Conservation (phyloP, 2,113 vertebrate genomes). For the Hepsetus odoe region DNA sequence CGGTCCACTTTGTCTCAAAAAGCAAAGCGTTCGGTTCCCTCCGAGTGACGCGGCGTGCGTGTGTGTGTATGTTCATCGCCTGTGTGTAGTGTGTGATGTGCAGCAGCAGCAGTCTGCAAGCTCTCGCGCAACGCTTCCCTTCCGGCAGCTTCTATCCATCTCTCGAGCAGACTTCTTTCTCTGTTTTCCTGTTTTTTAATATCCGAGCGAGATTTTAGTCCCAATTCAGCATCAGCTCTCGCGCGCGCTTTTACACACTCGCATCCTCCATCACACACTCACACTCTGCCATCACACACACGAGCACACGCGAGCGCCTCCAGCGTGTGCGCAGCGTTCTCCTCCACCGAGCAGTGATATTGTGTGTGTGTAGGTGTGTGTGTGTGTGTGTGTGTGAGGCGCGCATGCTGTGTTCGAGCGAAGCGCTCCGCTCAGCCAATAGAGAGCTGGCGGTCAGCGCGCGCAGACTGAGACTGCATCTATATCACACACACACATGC, state of each 20-base stretch:
- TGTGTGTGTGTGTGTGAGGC: background rate
- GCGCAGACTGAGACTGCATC: conserved; percentile 2
- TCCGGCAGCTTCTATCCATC: background rate
- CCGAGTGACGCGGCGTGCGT: background rate
- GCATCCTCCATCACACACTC: background rate
- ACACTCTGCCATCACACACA: too few relatives aligned
- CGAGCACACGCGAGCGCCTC: too few relatives aligned
- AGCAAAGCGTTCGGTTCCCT: too few relatives aligned
- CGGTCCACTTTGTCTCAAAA: background rate
- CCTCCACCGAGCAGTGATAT: background rate
- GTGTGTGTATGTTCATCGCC: too few relatives aligned
- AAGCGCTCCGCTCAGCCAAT: background rate
- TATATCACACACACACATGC: background rate
- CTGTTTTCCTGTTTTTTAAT: too few relatives aligned
- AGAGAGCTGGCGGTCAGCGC: background rate
- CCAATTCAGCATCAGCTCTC: too few relatives aligned
- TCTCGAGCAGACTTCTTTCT: background rate
- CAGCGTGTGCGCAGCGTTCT: background rate
- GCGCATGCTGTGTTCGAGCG: background rate
- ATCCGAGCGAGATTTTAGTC: too few relatives aligned
- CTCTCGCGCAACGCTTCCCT: background rate
- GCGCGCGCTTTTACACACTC: background rate
- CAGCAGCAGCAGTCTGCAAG: background rate
- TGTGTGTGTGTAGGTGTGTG: background rate
- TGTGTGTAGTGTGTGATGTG: background rate